Conservation (phyloP, 2,797 vertebrate species). For the Microctenopoma steveboyesi region DNA sequence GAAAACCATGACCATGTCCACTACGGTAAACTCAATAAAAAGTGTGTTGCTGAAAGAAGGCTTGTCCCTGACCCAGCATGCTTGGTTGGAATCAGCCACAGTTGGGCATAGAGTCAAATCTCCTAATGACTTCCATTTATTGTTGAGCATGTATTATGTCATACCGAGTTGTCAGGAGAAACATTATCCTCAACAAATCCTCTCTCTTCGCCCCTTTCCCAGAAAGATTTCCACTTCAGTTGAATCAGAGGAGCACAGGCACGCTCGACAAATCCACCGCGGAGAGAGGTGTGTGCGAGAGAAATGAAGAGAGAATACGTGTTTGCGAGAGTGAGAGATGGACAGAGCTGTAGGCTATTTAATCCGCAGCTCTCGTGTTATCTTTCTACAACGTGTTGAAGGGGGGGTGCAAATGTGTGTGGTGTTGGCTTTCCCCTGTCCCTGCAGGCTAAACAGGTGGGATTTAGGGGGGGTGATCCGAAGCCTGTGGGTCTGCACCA, state of each 20-base stretch:
- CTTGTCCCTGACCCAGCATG: not conserved
- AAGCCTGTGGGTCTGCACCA: slow-evolving; percentile 48
- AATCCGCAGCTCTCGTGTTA: slow-evolving; percentile 64
- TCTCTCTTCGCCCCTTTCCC: slow-evolving; percentile 60
- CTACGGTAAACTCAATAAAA: slow-evolving; percentile 20
- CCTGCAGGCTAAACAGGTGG: slow-evolving; percentile 71
- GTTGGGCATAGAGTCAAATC: slow-evolving; percentile 32
- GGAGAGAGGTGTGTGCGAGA: slow-evolving; percentile 35
- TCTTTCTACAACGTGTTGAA: slow-evolving; percentile 74
- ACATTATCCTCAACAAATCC: slow-evolving; percentile 61
- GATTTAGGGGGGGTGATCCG: slow-evolving; percentile 66
- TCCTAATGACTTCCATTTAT: slow-evolving; percentile 47
- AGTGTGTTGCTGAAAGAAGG: slow-evolving; percentile 17
- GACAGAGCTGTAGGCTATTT: slow-evolving; percentile 37
- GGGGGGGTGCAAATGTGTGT: slow-evolving; percentile 36
- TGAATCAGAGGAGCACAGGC: slow-evolving; percentile 38
- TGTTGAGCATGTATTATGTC: slow-evolving; percentile 28
- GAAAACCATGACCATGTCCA: not conserved
- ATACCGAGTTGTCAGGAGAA: slow-evolving; percentile 34
- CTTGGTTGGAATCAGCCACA: slow-evolving; percentile 31
- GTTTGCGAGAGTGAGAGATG: slow-evolving; percentile 17
- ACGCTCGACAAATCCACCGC: slow-evolving; percentile 54
- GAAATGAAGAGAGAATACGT: slow-evolving; percentile 13
- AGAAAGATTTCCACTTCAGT: slow-evolving; percentile 70
- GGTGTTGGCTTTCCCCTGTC: slow-evolving; percentile 56